phyloP scores from a whole-genome alignment of 2,888 invertebrate genomes.

The Fragum sueziense region DNA sequence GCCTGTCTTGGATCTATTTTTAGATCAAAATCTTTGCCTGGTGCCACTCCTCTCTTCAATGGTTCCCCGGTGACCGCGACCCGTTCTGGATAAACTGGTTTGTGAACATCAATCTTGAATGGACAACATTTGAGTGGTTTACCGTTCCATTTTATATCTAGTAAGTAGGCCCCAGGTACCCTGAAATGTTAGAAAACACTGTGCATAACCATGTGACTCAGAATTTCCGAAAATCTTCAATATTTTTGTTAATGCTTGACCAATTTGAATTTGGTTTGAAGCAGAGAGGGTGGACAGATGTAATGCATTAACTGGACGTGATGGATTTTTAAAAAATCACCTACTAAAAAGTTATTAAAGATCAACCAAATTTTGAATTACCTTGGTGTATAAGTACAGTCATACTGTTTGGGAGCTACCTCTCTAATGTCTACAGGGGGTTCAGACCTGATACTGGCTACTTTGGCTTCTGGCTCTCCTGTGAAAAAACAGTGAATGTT shows the following conservation, averaged over 20 bases:
- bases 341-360: too few species aligned
- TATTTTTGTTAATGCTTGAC: too few species aligned
- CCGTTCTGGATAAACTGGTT: constrained; percentile 63
- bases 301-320: too few species aligned
- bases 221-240: too few species aligned
- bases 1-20: constrained; percentile 71
- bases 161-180: constrained; percentile 71
- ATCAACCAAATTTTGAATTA: too few species aligned
- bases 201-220: too few species aligned
- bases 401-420: constrained; percentile 64
- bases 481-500: background rate
- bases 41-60: constrained; percentile 33
- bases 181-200: constrained; percentile 35
- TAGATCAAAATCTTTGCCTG: constrained; percentile 69
- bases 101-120: constrained; percentile 72
- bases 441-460: constrained; percentile 62
- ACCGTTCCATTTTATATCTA: constrained; percentile 74
- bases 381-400: constrained; percentile 70
- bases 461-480: constrained; percentile 67
- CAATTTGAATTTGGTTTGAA: too few species aligned
- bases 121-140: constrained; percentile 73
- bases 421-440: constrained; percentile 62
- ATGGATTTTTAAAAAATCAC: too few species aligned
- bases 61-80: constrained; percentile 60
- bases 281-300: too few species aligned